A percentile compares a stretch with the other conserved stretches of the same genome.
These are phyloP conservation scores for Noctuana brunneofusca DNA, from an alignment of 2,888 invertebrate species.

Conservation along the genomic window DNA sequence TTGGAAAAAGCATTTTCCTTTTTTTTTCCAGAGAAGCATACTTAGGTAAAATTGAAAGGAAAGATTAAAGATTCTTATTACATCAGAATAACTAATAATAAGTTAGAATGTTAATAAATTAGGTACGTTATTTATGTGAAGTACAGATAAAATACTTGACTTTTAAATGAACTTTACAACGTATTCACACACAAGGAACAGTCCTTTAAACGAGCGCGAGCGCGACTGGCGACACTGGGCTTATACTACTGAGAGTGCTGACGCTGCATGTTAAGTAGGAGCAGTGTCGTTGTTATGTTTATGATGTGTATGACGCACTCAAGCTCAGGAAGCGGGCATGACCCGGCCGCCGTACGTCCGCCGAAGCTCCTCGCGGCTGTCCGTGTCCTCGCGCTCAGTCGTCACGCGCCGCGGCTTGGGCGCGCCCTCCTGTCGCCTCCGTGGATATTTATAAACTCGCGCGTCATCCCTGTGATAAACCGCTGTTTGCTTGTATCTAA, in stretches of 20 bases:
- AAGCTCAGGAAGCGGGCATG: slow-evolving; percentile 58
- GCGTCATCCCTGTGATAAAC: slow-evolving; percentile 71
- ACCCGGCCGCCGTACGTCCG: slow-evolving; percentile 59
- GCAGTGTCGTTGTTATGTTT: slow-evolving; percentile 57
- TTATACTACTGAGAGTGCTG: slow-evolving; percentile 48
- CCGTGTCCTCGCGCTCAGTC: slow-evolving; percentile 49
- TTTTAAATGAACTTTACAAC: neutral
- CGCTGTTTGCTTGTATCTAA: slow-evolving; percentile 51
- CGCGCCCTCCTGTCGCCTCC: slow-evolving; percentile 77
- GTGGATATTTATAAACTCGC: slow-evolving; percentile 72
- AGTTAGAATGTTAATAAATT: no score
- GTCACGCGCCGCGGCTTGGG: slow-evolving; percentile 64
- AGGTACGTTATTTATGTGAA: neutral
- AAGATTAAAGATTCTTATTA: neutral
- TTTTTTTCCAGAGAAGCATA: slow-evolving; percentile 2
- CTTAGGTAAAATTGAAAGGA: slow-evolving; percentile 3
- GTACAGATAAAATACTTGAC: neutral
- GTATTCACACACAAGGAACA: slow-evolving; percentile 6
- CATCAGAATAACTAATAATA: neutral
- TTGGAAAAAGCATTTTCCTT: slow-evolving; percentile 11
- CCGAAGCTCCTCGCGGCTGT: slow-evolving; percentile 51
- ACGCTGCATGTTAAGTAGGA: slow-evolving; percentile 64
- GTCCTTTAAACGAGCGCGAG: neutral
- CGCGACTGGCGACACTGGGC: slow-evolving; percentile 38
- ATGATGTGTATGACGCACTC: slow-evolving; percentile 71